Conservation (phyloP, 2,888 invertebrate genomes). For the Erynnis tages region DNA sequence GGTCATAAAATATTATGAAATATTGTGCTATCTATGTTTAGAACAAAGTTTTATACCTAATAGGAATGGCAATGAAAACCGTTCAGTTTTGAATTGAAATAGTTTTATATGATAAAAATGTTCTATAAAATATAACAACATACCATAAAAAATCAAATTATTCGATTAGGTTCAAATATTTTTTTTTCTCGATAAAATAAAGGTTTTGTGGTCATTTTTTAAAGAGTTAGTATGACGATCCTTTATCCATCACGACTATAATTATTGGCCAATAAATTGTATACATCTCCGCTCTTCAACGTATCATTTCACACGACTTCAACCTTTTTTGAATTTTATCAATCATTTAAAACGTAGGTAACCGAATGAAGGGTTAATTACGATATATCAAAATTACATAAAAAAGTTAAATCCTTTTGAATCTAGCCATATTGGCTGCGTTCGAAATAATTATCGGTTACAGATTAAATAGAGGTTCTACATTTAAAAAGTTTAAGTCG, state of each 20-base stretch:
- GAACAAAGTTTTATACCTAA: too few species aligned
- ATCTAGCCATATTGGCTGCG: constrained; percentile 1
- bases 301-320: constrained; percentile 44
- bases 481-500: background rate
- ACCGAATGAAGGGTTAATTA: constrained; percentile 6
- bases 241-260: constrained; percentile 37
- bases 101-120: too few species aligned
- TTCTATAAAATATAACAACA: too few species aligned
- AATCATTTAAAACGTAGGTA: constrained; percentile 15
- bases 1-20: background rate
- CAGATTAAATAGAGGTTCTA: constrained; percentile 3
- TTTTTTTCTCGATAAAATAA: too few species aligned
- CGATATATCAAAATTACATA: constrained; percentile 11
- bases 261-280: constrained; percentile 43
- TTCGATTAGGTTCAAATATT: too few species aligned
- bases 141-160: too few species aligned
- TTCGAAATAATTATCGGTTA: constrained; percentile 23
- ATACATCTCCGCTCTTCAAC: constrained; percentile 39
- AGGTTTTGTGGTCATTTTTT: too few species aligned
- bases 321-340: constrained; percentile 32
- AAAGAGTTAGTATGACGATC: constrained; percentile 27
- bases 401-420: constrained; percentile 11
- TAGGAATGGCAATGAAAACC: too few species aligned
- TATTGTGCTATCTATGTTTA: background rate
- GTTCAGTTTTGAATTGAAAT: too few species aligned